A percentile compares a stretch with the other conserved stretches of the same genome.
phyloP scores from a whole-genome alignment of 2,797 vertebrate species.

The Lophius americanus region DNA sequence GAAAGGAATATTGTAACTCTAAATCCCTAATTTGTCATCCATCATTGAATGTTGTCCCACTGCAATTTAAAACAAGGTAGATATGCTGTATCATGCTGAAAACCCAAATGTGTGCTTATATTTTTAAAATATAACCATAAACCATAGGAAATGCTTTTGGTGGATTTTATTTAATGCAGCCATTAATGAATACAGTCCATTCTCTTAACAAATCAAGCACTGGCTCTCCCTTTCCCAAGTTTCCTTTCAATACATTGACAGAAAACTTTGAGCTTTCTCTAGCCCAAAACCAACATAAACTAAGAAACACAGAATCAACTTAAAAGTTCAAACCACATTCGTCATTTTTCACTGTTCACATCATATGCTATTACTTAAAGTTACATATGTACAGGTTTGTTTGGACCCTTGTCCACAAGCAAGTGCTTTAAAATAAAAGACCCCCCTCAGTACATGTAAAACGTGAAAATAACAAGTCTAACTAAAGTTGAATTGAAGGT shows the following conservation, averaged over 20 bases:
- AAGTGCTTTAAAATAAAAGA: conserved; percentile 63
- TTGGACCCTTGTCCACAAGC: conserved; percentile 52
- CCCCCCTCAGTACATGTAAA: conserved; percentile 24
- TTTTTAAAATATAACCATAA: neutral
- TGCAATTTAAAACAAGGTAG: neutral
- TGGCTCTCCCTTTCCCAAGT: conserved; percentile 32
- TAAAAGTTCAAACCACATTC: conserved; percentile 66
- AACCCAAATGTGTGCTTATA: neutral
- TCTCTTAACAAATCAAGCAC: conserved; percentile 60
- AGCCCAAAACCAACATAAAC: conserved; percentile 59
- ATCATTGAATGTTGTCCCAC: neutral
- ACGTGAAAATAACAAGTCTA: conserved; percentile 38
- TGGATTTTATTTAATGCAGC: conserved; percentile 76
- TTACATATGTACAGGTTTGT: conserved; percentile 73
- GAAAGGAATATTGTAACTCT: too few species aligned
- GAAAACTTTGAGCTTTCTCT: conserved; percentile 39
- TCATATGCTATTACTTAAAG: conserved; percentile 51
- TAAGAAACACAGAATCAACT: conserved; percentile 65
- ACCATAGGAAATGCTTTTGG: conserved; percentile 47
- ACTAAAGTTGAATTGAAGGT: conserved; percentile 52
- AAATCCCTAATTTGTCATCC: too few species aligned
- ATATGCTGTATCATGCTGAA: neutral
- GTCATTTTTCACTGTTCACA: conserved; percentile 59
- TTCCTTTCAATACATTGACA: conserved; percentile 45
- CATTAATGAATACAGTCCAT: conserved; percentile 51